Evolutionary conservation across 2,888 invertebrate genomes (phyloP), one percentile per base, ranked within the genome.

Genomic region (Perithous albicinctus): DNA sequence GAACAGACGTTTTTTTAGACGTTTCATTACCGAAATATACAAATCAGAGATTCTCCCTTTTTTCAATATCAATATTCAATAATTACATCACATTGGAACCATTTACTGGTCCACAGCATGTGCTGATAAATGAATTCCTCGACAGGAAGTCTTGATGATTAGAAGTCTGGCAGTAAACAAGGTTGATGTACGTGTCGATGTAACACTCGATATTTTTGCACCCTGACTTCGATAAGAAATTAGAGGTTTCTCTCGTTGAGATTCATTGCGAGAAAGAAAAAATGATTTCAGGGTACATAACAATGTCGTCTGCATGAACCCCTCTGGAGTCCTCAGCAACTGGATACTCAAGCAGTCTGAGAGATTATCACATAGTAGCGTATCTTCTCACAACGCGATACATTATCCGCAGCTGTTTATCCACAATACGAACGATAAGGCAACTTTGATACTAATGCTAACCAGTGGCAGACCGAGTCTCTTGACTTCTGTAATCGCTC

Each of bases 321-420:
- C 18, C 56, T 8, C 7, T 20, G 18, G 20, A 18, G 43, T 46
- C 61, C 48, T 15, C 12, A 61, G 29, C 29, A 72, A 80, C 51
- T 51, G 51, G 77, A 73, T 54, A 59, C 32, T 48, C n/a, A 51
- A 59, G 20, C 35, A 54, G 18, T 51, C 20, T 41, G 59, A 66
- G 59, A 66, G 48, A 73, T 78, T 46, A 63, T 78, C 43, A 63
- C 32, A 64, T 63, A 43, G 51, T 29, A 38, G 20, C 48, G 73
- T 75, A 70, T 80, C 75, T 61, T 61, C 56, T 73, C 23, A 41
- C 32, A 54, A 51, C 38, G 56, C 69, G 78, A 43, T 78, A 78
- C 78, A 78, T 81, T 81, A 81, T 78, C 74, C 46, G 38, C 15
- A 26, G 46, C 48, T 78, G 74, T 78, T 81, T 74, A 32, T 69